Percentiles rank a stretch among this genome's conserved stretches.
These are phyloP conservation scores for Hippocampus abdominalis DNA, from an alignment of 2,113 vertebrate species.

Conservation along the genomic window DNA sequence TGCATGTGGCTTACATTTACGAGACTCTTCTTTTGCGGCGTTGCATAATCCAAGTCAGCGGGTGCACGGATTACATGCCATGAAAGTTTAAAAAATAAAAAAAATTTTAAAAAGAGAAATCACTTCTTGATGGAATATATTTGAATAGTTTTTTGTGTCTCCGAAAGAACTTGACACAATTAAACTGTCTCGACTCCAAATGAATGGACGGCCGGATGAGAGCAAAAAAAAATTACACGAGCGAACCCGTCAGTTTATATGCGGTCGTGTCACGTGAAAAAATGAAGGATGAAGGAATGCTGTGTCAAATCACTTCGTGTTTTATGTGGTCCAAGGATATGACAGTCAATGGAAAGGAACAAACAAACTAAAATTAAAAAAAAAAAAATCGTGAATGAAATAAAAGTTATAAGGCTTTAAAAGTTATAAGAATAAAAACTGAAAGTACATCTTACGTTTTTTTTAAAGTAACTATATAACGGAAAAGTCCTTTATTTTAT, in stretches of 20 bases:
- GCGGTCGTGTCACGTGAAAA: neutral
- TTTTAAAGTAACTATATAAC: no score
- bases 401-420: no score
- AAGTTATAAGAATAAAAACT: no score
- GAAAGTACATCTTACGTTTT: no score
- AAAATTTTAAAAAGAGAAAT: neutral
- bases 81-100: neutral
- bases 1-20: constrained; percentile 45
- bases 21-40: constrained; percentile 6
- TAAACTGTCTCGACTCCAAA: neutral
- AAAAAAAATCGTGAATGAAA: no score
- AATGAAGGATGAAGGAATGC: neutral
- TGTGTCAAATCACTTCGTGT: neutral
- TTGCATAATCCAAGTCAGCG: constrained; percentile 5
- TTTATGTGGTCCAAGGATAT: neutral
- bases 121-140: neutral
- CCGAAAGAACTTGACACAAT: neutral
- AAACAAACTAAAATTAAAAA: no score
- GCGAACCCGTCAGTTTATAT: neutral
- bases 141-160: neutral
- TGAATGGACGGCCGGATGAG: neutral
- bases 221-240: neutral
- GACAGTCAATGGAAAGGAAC: no score
- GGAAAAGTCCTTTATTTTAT: no score
- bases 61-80: neutral